Conservation (phyloP, 2,888 invertebrate species). For the Chouioia cunea region DNA sequence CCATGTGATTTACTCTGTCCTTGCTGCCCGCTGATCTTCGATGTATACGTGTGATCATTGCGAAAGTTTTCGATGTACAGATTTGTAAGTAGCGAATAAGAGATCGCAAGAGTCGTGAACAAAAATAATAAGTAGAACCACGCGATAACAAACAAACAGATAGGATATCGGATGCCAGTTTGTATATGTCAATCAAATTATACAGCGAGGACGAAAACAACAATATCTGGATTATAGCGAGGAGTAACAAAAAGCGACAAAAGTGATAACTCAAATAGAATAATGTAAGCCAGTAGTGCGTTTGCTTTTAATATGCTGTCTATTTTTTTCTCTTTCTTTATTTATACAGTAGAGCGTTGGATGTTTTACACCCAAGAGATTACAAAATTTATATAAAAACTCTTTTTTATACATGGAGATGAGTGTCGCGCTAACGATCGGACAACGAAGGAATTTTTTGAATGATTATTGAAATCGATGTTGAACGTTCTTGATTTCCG, state of each 20-base stretch:
- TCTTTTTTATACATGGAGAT: slow-evolving; percentile 37
- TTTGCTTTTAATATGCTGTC: slow-evolving; percentile 45
- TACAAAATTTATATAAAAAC: slow-evolving; percentile 44
- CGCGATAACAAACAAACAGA: background rate
- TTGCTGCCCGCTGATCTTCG: slow-evolving; percentile 10
- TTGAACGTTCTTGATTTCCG: slow-evolving; percentile 26
- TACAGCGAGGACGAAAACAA: slow-evolving; percentile 18
- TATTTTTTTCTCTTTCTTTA: slow-evolving; percentile 43
- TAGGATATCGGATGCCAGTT: slow-evolving; percentile 2
- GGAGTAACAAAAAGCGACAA: slow-evolving; percentile 45
- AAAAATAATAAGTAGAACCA: slow-evolving; percentile 9
- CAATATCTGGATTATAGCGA: slow-evolving; percentile 6
- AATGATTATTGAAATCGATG: slow-evolving; percentile 46
- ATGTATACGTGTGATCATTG: slow-evolving; percentile 11
- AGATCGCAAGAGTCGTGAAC: background rate
- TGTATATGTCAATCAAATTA: slow-evolving; percentile 37
- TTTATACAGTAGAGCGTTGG: slow-evolving; percentile 26
- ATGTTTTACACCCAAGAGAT: slow-evolving; percentile 38
- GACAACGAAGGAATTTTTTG: slow-evolving; percentile 44
- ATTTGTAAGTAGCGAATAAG: slow-evolving; percentile 55
- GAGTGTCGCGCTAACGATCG: slow-evolving; percentile 35
- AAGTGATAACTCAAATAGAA: slow-evolving; percentile 47
- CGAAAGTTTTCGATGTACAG: slow-evolving; percentile 63
- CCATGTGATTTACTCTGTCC: slow-evolving; percentile 19
- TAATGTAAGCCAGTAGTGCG: slow-evolving; percentile 41